Evolutionary conservation across 2,113 vertebrate genomes (phyloP), one percentile per base, ranked within the genome.

Genomic region (Periophthalmodon schlosseri): DNA sequence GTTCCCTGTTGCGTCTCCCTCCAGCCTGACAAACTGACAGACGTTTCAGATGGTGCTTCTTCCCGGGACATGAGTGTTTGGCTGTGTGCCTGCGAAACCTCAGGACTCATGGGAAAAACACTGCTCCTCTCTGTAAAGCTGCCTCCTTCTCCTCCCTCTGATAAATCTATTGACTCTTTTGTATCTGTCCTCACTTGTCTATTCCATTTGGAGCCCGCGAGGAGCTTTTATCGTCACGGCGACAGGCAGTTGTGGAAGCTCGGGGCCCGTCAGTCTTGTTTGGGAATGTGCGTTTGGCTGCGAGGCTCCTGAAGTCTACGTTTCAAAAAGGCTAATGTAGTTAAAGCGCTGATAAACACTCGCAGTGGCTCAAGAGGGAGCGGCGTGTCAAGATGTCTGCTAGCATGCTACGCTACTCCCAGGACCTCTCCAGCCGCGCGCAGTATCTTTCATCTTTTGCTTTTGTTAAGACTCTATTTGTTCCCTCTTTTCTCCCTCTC

Each of bases 301-400:
- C 33, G 47, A 18, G 70, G 50, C 21, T 50, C 60, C 72, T 18
- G 15, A 18, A n/a, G 12, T n/a, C 44, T 4, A 74, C 67, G 46
- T 68, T 85, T 89, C 77, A 82, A 76, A 24, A 85, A 15, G 56
- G 70, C 66, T 86, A 77, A 87, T 82, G 66, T 77, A 75, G 69
- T 72, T 73, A 86, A 84, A 86, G 72, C 68, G 80, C 79, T 70
- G 68, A 86, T 83, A 83, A 85, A 84, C 69, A 74, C 69, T 74
- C 60, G 58, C 54, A n/a, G 63, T 47, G 69, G 58, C 78, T 74
- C 84, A 13, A 9, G 77, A 86, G 78, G 88, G n/a, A 69, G 63
- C 75, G 66, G 64, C 36, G 68, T 86, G 80, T 81, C 84, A 82
- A 64, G 34, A 16, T 24, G 36, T 63, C 47, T 76, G 21, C 73